Base-by-base conservation (phyloP, 2,797 vertebrate species). In the Hydrolagus colliei region DNA sequence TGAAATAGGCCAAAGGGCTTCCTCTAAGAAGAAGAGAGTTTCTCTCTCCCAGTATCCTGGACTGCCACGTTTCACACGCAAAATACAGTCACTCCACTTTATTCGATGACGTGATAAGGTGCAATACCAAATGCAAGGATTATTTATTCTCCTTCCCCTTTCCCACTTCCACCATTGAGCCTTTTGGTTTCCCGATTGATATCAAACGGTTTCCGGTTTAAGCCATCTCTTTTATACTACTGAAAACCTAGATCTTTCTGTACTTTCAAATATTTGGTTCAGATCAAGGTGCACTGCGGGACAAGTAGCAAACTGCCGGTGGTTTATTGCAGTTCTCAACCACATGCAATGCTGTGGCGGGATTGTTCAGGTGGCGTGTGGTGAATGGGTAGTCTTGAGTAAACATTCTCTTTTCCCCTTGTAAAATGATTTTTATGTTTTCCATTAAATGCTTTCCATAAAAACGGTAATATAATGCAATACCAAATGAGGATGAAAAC, bases 401-500 rank as follows among this genome's bases (percentile, higher is more conserved):
- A 32, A 68, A 68, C 41, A 67, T 84, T 84, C 16, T 16, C 16
- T 67, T 71, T 27, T 35, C 79, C 71, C 41, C 65, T 67, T 41
- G 35, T 68, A 84, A 84, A 84, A 71, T 84, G 41, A 84, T 10
- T 84, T 84, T 52, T 20, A 84, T 84, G 65, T 67, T 84, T 84
- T 84, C 79, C 62, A 84, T 84, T 84, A 71, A 67, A 35, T 84
- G 16, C 63, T 68, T 84, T 67, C 79, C 35, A 32, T 84, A 84
- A 84, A 52, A 84, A 71, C 41, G 22, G 79, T 84, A 84, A 84
- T 67, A 71, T 52, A 68, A 84, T 67, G 71, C 79, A 84, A 71
- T 84, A 68, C 71, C 65, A 67, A 84, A 68, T 80, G 79, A 84
- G 65, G 79, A 84, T 68, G 67, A 84, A 84, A 84, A 71, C 65